Conservation (phyloP, 2,888 invertebrate species). For the Ferrisia virgata region DNA sequence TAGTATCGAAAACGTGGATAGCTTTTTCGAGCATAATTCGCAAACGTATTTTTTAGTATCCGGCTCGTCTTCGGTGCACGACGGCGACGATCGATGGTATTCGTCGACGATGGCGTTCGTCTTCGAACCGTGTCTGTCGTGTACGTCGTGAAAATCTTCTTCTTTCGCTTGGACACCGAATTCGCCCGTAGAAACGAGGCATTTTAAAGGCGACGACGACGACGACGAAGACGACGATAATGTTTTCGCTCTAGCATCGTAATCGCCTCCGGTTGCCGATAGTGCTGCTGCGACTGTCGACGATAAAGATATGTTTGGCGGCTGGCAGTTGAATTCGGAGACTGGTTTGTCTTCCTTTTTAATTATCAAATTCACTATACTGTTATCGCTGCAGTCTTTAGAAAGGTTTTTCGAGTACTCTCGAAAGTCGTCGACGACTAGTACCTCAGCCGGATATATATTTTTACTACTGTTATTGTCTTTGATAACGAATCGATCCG, state of each 20-base stretch:
- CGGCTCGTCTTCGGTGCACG: neutral
- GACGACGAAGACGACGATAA: too few relatives aligned
- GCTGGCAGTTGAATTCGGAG: neutral
- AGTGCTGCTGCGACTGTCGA: neutral
- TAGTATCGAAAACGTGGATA: neutral
- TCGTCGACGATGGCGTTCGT: neutral
- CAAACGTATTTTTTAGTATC: neutral
- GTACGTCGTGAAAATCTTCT: neutral
- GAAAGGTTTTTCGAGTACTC: neutral
- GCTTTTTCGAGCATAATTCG: neutral
- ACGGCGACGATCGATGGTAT: neutral
- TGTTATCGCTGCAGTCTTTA: constrained; percentile 2
- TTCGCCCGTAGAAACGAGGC: neutral
- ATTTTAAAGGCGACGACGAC: neutral
- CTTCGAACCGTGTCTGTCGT: neutral
- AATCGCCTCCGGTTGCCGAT: too few relatives aligned
- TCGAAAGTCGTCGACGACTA: neutral
- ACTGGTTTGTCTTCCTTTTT: neutral
- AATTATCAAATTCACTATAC: neutral
- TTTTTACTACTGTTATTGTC: neutral
- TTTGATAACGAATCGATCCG: neutral
- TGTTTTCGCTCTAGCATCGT: too few relatives aligned
- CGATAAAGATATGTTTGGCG: neutral
- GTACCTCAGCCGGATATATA: neutral
- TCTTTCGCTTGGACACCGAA: neutral